phyloP scores from a whole-genome alignment of 1,140 invertebrate genomes.

The Lordiphosa collinella region DNA sequence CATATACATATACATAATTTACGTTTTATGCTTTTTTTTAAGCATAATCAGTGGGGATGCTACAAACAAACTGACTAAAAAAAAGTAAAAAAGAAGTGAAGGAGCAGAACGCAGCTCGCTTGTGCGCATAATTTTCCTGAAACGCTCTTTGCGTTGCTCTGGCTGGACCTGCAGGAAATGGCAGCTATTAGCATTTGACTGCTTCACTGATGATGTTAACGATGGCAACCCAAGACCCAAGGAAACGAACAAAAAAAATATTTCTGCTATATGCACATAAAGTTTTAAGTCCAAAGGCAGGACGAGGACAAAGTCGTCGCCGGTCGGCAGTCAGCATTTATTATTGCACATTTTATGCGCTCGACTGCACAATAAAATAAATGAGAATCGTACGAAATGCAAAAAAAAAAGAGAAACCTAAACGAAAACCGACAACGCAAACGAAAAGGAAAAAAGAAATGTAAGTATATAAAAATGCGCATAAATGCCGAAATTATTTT shows the following conservation, averaged over 20 bases:
- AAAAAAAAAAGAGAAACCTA: slow-evolving; percentile 27
- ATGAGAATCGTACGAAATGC: slow-evolving; percentile 51
- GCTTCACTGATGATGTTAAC: slow-evolving; percentile 76
- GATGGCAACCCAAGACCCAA: slow-evolving; percentile 44
- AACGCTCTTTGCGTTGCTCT: slow-evolving; percentile 32
- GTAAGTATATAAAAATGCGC: slow-evolving; percentile 38
- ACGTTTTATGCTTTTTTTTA: slow-evolving; percentile 2
- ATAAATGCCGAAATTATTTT: slow-evolving; percentile 57
- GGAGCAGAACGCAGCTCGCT: slow-evolving; percentile 48
- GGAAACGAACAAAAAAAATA: slow-evolving; percentile 8
- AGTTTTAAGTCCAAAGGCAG: slow-evolving; percentile 47
- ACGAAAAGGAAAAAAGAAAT: background rate
- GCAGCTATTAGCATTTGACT: slow-evolving; percentile 76
- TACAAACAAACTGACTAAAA: slow-evolving; percentile 42
- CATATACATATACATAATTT: slow-evolving; percentile 29
- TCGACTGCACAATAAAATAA: slow-evolving; percentile 63
- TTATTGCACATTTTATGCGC: slow-evolving; percentile 73
- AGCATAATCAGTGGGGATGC: slow-evolving; percentile 57
- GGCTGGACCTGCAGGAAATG: slow-evolving; percentile 72
- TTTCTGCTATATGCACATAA: slow-evolving; percentile 57
- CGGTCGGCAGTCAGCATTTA: slow-evolving; percentile 62
- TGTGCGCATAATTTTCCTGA: slow-evolving; percentile 74
- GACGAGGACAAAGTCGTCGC: slow-evolving; percentile 48
- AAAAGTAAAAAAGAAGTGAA: slow-evolving; percentile 18
- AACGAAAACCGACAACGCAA: background rate